These are phyloP conservation scores for Cyclopterus lumpus DNA, from an alignment of 2,797 vertebrate genomes.

Conservation along the genomic window DNA sequence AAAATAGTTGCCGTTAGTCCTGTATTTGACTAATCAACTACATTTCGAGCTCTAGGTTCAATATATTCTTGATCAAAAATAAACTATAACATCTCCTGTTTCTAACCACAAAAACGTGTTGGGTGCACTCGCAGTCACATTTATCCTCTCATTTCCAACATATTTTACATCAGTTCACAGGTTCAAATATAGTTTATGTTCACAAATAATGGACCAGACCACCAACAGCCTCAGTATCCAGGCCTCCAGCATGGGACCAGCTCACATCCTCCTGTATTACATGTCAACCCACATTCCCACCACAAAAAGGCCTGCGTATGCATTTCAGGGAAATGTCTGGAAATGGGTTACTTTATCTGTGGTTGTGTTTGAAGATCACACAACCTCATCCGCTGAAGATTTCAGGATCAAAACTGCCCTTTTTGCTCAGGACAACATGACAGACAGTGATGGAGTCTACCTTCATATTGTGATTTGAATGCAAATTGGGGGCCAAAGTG, in stretches of 20 bases:
- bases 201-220: slow-evolving; percentile 2
- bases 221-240: neutral
- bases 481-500: slow-evolving; percentile 55
- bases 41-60: neutral
- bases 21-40: neutral
- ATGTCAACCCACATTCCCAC: slow-evolving; percentile 60
- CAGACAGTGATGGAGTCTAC: neutral
- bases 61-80: slow-evolving; percentile 3
- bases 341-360: slow-evolving; percentile 27
- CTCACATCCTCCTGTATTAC: slow-evolving; percentile 53
- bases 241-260: slow-evolving; percentile 41
- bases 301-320: slow-evolving; percentile 51
- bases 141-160: slow-evolving; percentile 11
- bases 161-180: slow-evolving; percentile 9
- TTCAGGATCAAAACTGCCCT: neutral
- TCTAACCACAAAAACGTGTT: neutral
- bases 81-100: neutral
- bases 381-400: slow-evolving; percentile 7
- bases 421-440: neutral
- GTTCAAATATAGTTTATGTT: slow-evolving; percentile 36
- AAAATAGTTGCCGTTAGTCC: neutral
- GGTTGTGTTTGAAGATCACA: slow-evolving; percentile 29
- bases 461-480: slow-evolving; percentile 35
- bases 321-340: slow-evolving; percentile 50
- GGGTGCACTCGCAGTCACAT: neutral